Conservation (phyloP, 2,797 vertebrate species). For the Ceryle rudis region DNA sequence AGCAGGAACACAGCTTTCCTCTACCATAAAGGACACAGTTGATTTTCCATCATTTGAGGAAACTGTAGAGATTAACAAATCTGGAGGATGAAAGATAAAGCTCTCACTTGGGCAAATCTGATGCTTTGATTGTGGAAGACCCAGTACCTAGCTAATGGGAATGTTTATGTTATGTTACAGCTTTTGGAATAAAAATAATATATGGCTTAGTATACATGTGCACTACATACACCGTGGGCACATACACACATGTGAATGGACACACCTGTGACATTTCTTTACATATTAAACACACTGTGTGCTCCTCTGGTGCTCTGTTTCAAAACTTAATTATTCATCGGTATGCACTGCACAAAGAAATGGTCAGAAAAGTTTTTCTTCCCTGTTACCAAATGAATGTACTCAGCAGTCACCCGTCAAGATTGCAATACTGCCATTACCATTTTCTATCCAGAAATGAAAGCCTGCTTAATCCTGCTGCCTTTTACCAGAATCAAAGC, state of each 20-base stretch:
- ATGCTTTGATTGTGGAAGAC: neutral
- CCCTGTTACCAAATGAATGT: neutral
- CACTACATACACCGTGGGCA: neutral
- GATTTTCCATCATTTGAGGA: neutral
- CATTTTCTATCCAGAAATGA: neutral
- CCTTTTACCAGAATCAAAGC: neutral
- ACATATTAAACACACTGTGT: neutral
- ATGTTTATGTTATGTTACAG: neutral
- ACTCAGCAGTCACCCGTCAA: neutral
- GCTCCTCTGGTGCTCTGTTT: neutral
- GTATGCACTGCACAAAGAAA: neutral
- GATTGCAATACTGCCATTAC: neutral
- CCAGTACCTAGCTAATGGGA: neutral
- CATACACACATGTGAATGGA: fast-evolving
- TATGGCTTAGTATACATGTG: neutral
- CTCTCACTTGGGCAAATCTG: neutral
- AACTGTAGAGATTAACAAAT: neutral
- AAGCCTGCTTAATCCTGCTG: neutral
- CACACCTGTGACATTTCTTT: neutral
- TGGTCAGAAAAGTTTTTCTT: neutral
- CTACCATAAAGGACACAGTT: neutral
- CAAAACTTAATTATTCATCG: neutral
- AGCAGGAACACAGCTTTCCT: neutral
- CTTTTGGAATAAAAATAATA: neutral
- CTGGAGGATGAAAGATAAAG: neutral